Evolutionary conservation across 2,113 vertebrate species (phyloP), one percentile per base, ranked within the genome.

Genomic region (Pogona vitticeps): DNA sequence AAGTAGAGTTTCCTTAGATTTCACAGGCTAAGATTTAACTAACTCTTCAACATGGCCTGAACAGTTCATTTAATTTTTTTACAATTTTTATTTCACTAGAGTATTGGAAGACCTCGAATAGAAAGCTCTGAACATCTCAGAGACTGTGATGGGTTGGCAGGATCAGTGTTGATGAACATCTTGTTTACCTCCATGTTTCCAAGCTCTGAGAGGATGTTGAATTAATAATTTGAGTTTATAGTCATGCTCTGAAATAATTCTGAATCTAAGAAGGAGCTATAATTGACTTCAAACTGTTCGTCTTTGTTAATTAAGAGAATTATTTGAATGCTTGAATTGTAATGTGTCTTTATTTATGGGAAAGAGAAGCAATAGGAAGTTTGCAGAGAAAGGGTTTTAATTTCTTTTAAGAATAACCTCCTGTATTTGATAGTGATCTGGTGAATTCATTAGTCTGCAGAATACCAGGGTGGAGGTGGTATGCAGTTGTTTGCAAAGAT

Each of bases 381-480:
- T 58, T 58, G 10, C 18, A 79, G 33, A 7, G 26, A 38, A 42
- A 78, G 46, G 33, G 6, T 21, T 70, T 78, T 86, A 38, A 12
- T 58, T 33, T 23, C 56, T 72, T 80, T 58, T 77, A 80, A 72
- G 80, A 80, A 33, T 20, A 61, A 46, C 52, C 13, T 59, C 15
- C 56, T 82, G 38, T 78, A 71, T 79, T 59, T 46, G 0, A 0
- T 36, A 75, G 79, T 12, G 42, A 61, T 87, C 85, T 85, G 86
- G 82, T 83, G 85, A 1, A 2, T 86, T 70, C 77, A 56, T 88
- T 93, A 90, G 85, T 89, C 81, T 68, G 52, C 58, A 63, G 31
- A 52, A 36, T 31, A 38, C 0, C 0, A 76, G 90, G n/a, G 82
- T 75, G 70, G 61, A 9, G 13, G 28, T 10, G 9, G 73, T 75